A percentile compares a stretch with the other conserved stretches of the same genome.
phyloP scores from a whole-genome alignment of 2,113 vertebrate species.

The cattle (Bos taurus) region ARS-UCD2.0 NC_037342.1:32957501-32958000 shows the following conservation, averaged over 20 bases:
- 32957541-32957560: not conserved
- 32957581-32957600: not conserved
- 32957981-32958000: not conserved
- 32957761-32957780: conserved; percentile 54
- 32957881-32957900: not conserved
- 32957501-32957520: not conserved
- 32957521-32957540: not conserved
- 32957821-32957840: not conserved
- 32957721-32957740: conserved; percentile 34
- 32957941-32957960: not conserved
- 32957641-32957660: not conserved
- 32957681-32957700: conserved; percentile 21
- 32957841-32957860: not conserved
- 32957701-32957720: conserved; percentile 41
- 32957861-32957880: not conserved
- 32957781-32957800: not conserved
- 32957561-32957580: not conserved
- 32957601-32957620: not conserved
- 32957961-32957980: not conserved
- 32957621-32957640: not conserved
- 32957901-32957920: not conserved
- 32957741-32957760: not conserved
- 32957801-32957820: not conserved
- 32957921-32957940: not conserved
- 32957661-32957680: not conserved